Evolutionary conservation across 2,888 invertebrate genomes (phyloP).

Genomic region (Epinotia demarniana): DNA sequence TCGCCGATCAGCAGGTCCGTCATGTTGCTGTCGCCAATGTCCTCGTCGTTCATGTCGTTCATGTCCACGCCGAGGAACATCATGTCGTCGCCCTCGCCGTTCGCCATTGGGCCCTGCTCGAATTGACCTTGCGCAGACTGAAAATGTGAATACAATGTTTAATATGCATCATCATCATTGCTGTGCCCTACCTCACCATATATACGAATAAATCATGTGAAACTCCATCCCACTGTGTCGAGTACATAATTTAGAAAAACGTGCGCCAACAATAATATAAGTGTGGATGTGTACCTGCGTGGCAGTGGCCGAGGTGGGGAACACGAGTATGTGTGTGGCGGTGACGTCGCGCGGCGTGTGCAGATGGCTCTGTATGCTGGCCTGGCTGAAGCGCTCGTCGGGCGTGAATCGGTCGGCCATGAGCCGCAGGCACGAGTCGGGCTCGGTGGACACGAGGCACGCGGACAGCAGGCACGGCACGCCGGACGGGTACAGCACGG

Average conservation of each 20-base stretch:
- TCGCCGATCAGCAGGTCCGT: constrained; percentile 87
- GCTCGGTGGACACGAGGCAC: constrained; percentile 98
- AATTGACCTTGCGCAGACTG: constrained; percentile 79
- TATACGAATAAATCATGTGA: too few species aligned
- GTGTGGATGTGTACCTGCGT: constrained; percentile 89
- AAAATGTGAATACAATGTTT: not conserved
- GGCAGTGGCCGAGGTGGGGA: constrained; percentile 98
- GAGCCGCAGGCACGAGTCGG: constrained; percentile 93
- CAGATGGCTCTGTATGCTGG: constrained; percentile 94
- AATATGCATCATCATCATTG: too few species aligned
- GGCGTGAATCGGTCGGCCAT: constrained; percentile 98
- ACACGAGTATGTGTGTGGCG: constrained; percentile 98
- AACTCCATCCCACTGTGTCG: too few species aligned
- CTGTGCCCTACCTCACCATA: too few species aligned
- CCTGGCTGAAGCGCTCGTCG: constrained; percentile 95
- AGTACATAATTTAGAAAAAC: too few species aligned
- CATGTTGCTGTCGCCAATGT: constrained; percentile 88
- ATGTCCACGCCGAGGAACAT: constrained; percentile 74
- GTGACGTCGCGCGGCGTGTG: constrained; percentile 98
- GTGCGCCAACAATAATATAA: too few species aligned
- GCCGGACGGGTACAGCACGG: constrained; percentile 91
- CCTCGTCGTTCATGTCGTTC: constrained; percentile 78
- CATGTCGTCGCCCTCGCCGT: constrained; percentile 80
- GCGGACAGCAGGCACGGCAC: constrained; percentile 97
- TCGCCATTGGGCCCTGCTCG: constrained; percentile 73